Evolutionary conservation across 2,797 vertebrate genomes (phyloP).

Genomic region (Eidolon dupreanum): DNA sequence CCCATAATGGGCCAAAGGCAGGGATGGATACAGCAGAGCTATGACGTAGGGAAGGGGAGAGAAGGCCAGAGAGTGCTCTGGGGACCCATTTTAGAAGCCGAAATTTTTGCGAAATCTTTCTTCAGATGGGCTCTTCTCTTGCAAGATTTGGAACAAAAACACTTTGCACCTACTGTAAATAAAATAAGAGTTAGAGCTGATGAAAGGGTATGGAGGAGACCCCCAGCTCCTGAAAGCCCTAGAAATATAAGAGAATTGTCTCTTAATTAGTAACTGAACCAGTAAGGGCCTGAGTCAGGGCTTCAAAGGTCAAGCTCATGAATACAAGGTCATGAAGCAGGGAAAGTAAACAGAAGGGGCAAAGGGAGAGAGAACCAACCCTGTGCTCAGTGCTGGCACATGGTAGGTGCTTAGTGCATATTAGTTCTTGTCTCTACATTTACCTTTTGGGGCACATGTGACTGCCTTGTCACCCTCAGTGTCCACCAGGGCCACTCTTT

Average conservation of each 20-base stretch:
- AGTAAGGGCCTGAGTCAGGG: not conserved
- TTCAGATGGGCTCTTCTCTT: not conserved
- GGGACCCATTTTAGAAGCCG: not conserved
- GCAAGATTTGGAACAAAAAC: not conserved
- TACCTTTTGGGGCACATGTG: not conserved
- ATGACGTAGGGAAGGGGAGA: not conserved
- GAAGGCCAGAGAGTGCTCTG: not conserved
- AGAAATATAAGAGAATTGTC: not conserved
- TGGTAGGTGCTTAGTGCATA: not conserved
- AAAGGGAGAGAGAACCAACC: not conserved
- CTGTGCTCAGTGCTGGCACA: not conserved
- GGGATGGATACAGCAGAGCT: not conserved
- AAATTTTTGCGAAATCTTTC: not conserved
- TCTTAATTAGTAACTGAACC: constrained; percentile 20
- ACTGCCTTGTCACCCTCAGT: not conserved
- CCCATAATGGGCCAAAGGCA: not conserved
- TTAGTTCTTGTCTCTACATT: not conserved
- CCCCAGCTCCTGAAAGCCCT: not conserved
- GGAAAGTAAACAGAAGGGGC: not conserved
- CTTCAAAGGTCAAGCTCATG: not conserved
- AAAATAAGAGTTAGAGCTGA: not conserved
- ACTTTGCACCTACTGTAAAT: not conserved
- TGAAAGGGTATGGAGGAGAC: not conserved
- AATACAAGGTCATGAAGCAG: not conserved
- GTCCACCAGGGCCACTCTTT: not conserved